Percentiles rank a stretch among this genome's conserved stretches.
Conservation (phyloP, 2,797 vertebrate species). For the Pseudotriccus pelzelni region DNA sequence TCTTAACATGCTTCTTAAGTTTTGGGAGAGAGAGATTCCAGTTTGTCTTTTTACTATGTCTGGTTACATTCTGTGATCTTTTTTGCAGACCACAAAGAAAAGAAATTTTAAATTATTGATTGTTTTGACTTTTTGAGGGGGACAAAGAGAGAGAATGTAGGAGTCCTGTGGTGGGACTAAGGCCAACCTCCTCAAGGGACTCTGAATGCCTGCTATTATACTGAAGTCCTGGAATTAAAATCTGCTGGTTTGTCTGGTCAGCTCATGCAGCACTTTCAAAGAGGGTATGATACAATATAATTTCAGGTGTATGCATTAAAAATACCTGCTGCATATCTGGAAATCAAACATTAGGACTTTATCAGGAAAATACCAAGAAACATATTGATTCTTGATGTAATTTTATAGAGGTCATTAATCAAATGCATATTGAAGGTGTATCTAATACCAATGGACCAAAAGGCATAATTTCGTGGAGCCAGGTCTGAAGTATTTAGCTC, state of each 20-base stretch:
- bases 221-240: not conserved
- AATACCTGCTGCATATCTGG: not conserved
- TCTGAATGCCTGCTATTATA: not conserved
- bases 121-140: not conserved
- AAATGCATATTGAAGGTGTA: not conserved
- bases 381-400: not conserved
- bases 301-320: not conserved
- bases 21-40: not conserved
- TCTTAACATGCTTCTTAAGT: not conserved
- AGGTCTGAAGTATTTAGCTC: not conserved
- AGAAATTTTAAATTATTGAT: not conserved
- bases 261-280: not conserved
- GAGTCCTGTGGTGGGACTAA: not conserved
- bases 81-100: not conserved
- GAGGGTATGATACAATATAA: not conserved
- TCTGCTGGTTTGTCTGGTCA: not conserved
- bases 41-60: not conserved
- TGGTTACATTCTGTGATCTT: not conserved
- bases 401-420: not conserved
- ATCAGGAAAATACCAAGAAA: not conserved
- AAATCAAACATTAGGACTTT: not conserved
- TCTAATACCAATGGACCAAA: not conserved
- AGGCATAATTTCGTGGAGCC: not conserved
- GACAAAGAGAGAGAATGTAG: not conserved
- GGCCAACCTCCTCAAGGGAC: not conserved